Percentiles rank a stretch among this genome's conserved stretches.
Evolutionary conservation across 1,140 invertebrate species (phyloP).

Genomic region (Ladona fulva): DNA sequence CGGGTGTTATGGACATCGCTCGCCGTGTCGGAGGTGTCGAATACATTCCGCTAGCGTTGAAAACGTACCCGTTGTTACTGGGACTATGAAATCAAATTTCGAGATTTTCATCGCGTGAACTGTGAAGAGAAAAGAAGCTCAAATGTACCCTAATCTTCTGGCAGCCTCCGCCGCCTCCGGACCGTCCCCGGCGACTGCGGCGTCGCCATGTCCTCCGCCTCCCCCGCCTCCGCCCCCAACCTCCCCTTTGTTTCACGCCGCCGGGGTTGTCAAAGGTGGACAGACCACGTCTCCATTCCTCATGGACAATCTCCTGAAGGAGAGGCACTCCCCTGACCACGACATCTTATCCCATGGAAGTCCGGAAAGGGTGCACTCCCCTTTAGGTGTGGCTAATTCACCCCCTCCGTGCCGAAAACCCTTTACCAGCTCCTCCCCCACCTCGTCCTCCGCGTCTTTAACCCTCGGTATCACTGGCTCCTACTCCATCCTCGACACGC

Average conservation of each 20-base stretch:
- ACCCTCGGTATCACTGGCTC: conserved; percentile 38
- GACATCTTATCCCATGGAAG: conserved; percentile 27
- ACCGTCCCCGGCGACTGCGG: background rate
- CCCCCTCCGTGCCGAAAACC: background rate
- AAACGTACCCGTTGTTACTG: no score
- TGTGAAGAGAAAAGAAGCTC: background rate
- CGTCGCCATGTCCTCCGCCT: background rate
- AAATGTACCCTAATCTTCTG: background rate
- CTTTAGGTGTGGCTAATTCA: no score
- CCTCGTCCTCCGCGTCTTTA: conserved; percentile 24
- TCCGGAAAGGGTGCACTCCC: no score
- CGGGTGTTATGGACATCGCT: no score
- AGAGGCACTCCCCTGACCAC: conserved; percentile 32
- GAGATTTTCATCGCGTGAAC: no score
- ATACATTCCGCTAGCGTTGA: no score
- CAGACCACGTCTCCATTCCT: conserved; percentile 40
- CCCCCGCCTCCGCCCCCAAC: background rate
- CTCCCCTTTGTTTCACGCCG: background rate
- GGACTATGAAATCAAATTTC: no score
- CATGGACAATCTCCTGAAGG: conserved; percentile 45
- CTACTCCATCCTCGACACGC: conserved; percentile 34
- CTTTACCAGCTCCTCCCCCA: background rate
- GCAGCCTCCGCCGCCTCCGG: background rate
- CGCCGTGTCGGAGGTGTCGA: no score
- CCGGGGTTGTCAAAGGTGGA: background rate